Base-by-base conservation (phyloP, 1,140 invertebrate genomes). In the Macrobrachium nipponense region DNA sequence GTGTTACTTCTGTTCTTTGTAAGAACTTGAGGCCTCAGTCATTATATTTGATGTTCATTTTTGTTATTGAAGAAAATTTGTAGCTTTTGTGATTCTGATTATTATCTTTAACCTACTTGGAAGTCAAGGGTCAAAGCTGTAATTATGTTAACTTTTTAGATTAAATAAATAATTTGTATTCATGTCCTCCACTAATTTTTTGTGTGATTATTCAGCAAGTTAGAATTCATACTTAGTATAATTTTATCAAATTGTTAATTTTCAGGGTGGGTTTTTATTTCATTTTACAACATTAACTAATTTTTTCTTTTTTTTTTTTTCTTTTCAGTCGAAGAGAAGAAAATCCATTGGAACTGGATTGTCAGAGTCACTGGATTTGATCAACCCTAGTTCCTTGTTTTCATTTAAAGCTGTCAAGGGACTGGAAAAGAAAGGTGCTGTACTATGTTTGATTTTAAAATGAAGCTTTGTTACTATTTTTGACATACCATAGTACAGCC, bases 321-420 rank as follows among this genome's bases (percentile, higher is more conserved):
- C 51, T 18, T 82, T 18, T 18, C 80, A 82, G 80, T 58, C 58
- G 11, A 77, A 78, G 2, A 62, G 82, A 15, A 68, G 66, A 23
- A 51, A 94, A 88, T 93, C 92, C 27, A 90, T 96, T 60, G 91
- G 92, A 51, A 92, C 92, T 80, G 95, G 95, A 84, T 91, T 97
- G 15, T 92, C 93, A 58, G 94, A 96, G 90, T 94, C 95, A 5
- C 91, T 94, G 87, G 93, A 95, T 88, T 96, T 96, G 89, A 94
- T 96, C 77, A 95, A 94, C 91, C 94, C 95, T 20, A 83, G 92
- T 8, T 94, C 94, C 87, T 90, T 96, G 51, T 95, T 96, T 88
- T 91, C 89, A 64, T 94, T 94, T 90, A 91, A 91, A 81, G 90
- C 93, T 77, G 91, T 93, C 7, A 89, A 91, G 58, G 91, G 91